phyloP scores from a whole-genome alignment of 2,797 vertebrate genomes.

The Hafferia zeledoni region DNA sequence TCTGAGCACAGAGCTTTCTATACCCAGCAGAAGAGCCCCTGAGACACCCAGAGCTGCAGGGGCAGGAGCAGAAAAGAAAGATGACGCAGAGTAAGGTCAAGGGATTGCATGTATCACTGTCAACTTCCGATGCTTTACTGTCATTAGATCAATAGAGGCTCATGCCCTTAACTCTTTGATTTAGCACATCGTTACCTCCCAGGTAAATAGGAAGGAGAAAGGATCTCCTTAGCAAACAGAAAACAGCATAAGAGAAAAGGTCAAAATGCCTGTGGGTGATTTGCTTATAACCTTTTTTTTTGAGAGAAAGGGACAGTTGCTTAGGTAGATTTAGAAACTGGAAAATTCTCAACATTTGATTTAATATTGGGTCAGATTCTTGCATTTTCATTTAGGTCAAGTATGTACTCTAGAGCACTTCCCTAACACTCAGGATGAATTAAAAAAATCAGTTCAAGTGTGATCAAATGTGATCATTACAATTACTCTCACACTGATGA shows the following conservation, averaged over 20 bases:
- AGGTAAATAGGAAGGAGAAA: neutral
- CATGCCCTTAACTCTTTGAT: neutral
- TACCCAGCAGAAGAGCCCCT: neutral
- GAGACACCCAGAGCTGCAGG: neutral
- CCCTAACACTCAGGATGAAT: neutral
- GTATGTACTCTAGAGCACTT: neutral
- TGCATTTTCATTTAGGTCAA: neutral
- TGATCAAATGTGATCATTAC: neutral
- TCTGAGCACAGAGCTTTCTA: neutral
- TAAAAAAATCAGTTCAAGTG: neutral
- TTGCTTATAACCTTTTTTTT: neutral
- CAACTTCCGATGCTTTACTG: neutral
- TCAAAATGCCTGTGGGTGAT: neutral
- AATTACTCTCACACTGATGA: neutral
- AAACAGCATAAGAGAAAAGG: slow-evolving; percentile 10
- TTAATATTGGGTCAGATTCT: slow-evolving; percentile 6
- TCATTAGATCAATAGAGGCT: neutral
- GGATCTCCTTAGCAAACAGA: neutral
- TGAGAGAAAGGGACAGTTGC: neutral
- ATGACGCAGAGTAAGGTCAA: neutral
- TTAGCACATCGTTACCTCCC: neutral
- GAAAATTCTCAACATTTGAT: neutral
- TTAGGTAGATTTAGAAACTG: neutral
- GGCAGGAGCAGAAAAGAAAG: neutral
- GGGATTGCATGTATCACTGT: neutral